These are phyloP conservation scores for Premnoplex brunnescens DNA, from an alignment of 2,797 vertebrate genomes.

Conservation along the genomic window DNA sequence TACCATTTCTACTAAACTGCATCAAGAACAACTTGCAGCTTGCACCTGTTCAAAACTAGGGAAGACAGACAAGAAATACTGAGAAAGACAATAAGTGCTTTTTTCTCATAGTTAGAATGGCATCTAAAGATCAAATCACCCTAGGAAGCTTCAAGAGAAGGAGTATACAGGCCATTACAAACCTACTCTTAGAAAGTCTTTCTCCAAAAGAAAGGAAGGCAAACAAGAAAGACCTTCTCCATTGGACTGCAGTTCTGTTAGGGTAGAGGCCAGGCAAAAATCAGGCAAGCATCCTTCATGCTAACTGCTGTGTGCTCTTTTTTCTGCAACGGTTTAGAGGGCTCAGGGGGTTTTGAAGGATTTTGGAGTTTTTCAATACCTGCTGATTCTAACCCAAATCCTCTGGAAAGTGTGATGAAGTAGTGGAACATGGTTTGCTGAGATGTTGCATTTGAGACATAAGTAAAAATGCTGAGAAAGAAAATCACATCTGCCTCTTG, in stretches of 20 bases:
- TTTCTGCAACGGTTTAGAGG: not conserved
- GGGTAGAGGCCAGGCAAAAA: not conserved
- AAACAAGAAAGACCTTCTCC: not conserved
- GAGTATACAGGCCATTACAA: not conserved
- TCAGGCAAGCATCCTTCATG: not conserved
- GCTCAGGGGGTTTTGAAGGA: not conserved
- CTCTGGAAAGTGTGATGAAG: not conserved
- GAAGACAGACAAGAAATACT: not conserved
- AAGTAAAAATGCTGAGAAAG: not conserved
- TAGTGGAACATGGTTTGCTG: not conserved
- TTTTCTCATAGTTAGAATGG: not conserved
- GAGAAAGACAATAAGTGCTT: not conserved
- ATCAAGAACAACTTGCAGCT: not conserved
- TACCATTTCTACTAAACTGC: not conserved
- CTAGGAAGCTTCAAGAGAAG: not conserved
- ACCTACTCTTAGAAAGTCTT: not conserved
- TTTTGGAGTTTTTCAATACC: not conserved
- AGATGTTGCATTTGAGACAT: not conserved
- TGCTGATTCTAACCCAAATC: not conserved
- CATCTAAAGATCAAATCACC: not conserved
- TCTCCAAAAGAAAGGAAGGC: not conserved
- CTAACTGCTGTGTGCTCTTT: accelerated
- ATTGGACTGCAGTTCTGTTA: not conserved
- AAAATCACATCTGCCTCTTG: not conserved
- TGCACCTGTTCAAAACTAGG: not conserved